Conservation (phyloP, 2,797 vertebrate species). For the Manis pentadactyla region DNA sequence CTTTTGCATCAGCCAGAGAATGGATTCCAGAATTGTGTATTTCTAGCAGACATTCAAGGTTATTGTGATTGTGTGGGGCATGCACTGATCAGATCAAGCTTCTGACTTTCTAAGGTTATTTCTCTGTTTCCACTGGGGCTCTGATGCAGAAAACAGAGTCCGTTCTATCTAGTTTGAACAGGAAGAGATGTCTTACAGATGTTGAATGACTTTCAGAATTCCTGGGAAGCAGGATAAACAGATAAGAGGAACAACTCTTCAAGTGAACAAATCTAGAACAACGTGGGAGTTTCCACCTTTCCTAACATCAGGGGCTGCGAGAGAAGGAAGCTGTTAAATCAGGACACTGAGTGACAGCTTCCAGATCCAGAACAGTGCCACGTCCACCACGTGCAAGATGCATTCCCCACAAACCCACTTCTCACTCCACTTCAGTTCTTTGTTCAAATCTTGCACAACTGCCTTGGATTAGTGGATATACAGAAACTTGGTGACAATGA, state of each 20-base stretch:
- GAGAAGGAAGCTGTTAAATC: background rate
- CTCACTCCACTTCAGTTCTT: background rate
- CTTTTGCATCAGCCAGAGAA: background rate
- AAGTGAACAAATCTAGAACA: background rate
- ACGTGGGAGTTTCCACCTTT: background rate
- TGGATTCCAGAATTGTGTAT: background rate
- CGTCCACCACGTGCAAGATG: background rate
- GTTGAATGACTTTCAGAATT: background rate
- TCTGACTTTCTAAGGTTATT: background rate
- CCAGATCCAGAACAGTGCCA: background rate
- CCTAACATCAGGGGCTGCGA: background rate
- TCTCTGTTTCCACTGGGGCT: background rate
- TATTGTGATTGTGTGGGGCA: background rate
- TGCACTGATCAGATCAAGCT: background rate
- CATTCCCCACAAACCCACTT: fast-evolving
- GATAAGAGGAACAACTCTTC: background rate
- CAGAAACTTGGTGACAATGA: background rate
- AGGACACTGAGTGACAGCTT: background rate
- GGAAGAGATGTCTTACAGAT: background rate
- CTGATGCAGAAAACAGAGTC: background rate
- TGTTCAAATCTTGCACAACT: background rate
- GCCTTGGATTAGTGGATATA: background rate
- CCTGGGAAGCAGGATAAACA: background rate
- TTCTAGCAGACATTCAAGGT: background rate
- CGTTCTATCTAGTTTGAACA: background rate